Base-by-base conservation (phyloP, 2,113 vertebrate genomes). In the Eptesicus fuscus region DNA sequence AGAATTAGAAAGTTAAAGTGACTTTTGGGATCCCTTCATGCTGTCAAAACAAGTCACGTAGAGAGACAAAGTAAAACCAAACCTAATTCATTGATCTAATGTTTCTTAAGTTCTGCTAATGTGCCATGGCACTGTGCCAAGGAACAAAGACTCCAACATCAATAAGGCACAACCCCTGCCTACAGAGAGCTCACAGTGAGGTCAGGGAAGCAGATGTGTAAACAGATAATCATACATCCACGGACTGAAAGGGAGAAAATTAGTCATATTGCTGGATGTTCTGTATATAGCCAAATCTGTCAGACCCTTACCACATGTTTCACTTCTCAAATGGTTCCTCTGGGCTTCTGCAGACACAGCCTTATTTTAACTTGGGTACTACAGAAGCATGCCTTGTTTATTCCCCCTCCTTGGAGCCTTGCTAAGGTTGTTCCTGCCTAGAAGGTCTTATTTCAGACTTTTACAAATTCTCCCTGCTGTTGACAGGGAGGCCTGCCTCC, bases 61-160 rank as follows among this genome's bases (percentile, higher is more conserved):
- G 84, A 96, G 80, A 83, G 30, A 67, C 8, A 77, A 89, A 84
- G 37, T n/a, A 35, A 37, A 93, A 70, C 12, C 4, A 32, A 59
- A 13, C 16, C 12, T 83, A 23, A 0, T 9, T 59, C 23, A 1
- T 28, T 32, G 47, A 51, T 12, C 3, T n/a, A 32, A 1, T 10
- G 30, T 77, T 8, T 70, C 42, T 42, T 76, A 69, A 63, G 74
- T 83, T 77, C 56, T 90, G 63, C n/a, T 0, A 4, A 35, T 1
- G 2, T 5, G 18, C 67, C 8, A 3, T 42, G 25, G 37, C 47
- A 2, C 28, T 5, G 2, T 5, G 28, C 35, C 51, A 69, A 30
- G 47, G 14, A 23, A 69, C 69, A 42, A 22, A 53, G 53, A 35
- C 30, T 69, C 61, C n/a, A 25, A 53, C 32, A 12, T 14, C 53